These are phyloP conservation scores for Troides oblongomaculatus DNA, from an alignment of 2,888 invertebrate species.

Conservation along the genomic window DNA sequence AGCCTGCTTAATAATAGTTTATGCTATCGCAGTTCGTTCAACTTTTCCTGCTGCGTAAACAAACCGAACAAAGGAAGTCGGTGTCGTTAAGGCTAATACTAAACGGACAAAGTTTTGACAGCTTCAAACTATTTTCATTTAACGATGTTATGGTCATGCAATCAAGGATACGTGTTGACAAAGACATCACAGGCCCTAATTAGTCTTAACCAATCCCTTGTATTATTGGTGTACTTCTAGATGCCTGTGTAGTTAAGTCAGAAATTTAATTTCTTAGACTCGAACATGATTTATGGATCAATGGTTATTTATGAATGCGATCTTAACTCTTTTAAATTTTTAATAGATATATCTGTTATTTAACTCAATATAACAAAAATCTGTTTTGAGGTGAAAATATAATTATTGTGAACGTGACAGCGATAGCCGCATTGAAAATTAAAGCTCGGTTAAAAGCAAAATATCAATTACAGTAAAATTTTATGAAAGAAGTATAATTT, in stretches of 20 bases:
- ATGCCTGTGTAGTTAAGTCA: too few relatives aligned
- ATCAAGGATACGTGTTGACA: constrained; percentile 9
- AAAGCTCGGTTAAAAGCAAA: background rate
- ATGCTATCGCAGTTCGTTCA: constrained; percentile 36
- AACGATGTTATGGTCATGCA: constrained; percentile 22
- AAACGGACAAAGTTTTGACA: constrained; percentile 23
- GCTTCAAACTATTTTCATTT: constrained; percentile 27
- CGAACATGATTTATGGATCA: too few relatives aligned
- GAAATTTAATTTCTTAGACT: too few relatives aligned
- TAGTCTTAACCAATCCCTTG: background rate
- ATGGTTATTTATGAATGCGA: too few relatives aligned
- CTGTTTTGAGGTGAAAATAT: background rate
- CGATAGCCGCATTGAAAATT: background rate
- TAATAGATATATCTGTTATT: background rate
- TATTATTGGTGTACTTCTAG: too few relatives aligned
- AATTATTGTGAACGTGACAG: background rate
- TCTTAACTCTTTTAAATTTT: too few relatives aligned
- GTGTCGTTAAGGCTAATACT: constrained; percentile 27
- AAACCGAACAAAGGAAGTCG: constrained; percentile 32
- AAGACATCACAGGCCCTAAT: background rate
- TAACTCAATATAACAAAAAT: background rate
- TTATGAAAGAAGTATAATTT: too few relatives aligned
- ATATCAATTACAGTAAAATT: too few relatives aligned
- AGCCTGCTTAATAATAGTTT: constrained; percentile 43
- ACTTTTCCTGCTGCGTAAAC: constrained; percentile 33